Conservation (phyloP, 2,888 invertebrate genomes). For the Rhyacophila evoluta region DNA sequence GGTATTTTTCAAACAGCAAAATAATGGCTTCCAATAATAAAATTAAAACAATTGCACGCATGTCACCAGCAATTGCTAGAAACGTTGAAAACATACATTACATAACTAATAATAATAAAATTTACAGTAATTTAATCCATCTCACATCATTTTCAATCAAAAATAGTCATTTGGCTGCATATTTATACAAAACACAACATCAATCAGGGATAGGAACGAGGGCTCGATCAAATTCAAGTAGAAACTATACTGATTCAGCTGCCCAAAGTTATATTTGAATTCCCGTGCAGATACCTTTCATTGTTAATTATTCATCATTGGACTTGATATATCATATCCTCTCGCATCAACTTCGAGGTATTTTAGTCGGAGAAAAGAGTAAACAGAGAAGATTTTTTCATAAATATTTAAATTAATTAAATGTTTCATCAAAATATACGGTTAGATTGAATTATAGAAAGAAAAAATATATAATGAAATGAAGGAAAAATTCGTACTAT, state of each 20-base stretch:
- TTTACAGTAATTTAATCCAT: neutral
- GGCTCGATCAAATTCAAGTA: neutral
- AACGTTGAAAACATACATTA: neutral
- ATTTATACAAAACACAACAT: neutral
- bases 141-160: neutral
- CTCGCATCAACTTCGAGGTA: too few relatives aligned
- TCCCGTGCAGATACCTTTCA: too few relatives aligned
- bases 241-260: too few relatives aligned
- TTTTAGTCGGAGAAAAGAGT: too few relatives aligned
- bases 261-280: neutral
- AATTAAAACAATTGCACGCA: neutral
- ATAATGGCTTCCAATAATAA: neutral
- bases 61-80: neutral
- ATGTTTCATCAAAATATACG: too few relatives aligned
- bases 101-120: neutral
- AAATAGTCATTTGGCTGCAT: conserved; percentile 5
- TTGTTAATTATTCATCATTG: too few relatives aligned
- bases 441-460: too few relatives aligned
- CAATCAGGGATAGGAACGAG: neutral
- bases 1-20: conserved; percentile 29
- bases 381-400: too few relatives aligned
- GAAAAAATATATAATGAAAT: too few relatives aligned
- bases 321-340: too few relatives aligned
- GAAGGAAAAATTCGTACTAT: too few relatives aligned
- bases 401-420: too few relatives aligned